A percentile compares a stretch with the other conserved stretches of the same genome.
These are phyloP conservation scores for Ruditapes philippinarum DNA, from an alignment of 1,140 invertebrate species.

Conservation along the genomic window DNA sequence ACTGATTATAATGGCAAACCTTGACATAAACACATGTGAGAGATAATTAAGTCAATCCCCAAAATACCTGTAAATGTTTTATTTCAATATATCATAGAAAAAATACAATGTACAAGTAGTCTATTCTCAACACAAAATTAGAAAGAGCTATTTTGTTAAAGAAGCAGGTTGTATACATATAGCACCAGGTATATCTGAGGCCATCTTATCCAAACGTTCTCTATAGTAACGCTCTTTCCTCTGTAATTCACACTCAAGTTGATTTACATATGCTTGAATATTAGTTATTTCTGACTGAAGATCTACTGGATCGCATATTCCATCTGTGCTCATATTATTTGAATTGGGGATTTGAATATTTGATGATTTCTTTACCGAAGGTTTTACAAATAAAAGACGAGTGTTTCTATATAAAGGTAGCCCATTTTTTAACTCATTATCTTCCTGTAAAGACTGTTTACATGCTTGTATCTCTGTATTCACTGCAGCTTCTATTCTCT, in stretches of 20 bases:
- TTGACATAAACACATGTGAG: no score
- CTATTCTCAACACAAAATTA: no score
- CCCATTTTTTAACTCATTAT: not conserved
- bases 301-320: not conserved
- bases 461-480: not conserved
- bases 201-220: not conserved
- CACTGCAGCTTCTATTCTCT: not conserved
- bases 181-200: constrained; percentile 16
- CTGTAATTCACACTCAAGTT: constrained; percentile 6
- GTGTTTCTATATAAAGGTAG: not conserved
- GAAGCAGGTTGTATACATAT: constrained; percentile 30
- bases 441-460: not conserved
- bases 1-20: no score
- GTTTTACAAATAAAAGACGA: not conserved
- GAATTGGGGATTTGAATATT: not conserved
- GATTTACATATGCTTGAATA: not conserved
- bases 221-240: constrained; percentile 9
- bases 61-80: no score
- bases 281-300: not conserved
- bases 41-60: no score
- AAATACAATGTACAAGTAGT: no score
- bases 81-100: no score
- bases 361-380: not conserved
- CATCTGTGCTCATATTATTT: not conserved
- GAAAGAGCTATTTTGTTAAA: not conserved